Conservation (phyloP, 2,797 vertebrate genomes). For the Psittacula echo region DNA sequence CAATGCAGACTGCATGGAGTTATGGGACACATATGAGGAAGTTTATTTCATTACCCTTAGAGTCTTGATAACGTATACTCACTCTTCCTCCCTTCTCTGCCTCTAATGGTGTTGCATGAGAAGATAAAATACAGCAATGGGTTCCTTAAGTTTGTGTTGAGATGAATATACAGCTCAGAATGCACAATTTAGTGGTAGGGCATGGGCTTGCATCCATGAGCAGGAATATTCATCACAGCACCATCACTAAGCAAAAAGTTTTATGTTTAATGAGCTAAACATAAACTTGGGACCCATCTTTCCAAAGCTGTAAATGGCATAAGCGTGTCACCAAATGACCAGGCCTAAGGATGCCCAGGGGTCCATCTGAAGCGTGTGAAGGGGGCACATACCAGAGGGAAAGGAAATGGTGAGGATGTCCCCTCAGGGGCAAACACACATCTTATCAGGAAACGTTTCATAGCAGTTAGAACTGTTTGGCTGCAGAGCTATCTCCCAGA, state of each 20-base stretch:
- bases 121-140: neutral
- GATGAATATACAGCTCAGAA: neutral
- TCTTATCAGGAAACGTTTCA: neutral
- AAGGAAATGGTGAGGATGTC: slow-evolving; percentile 6
- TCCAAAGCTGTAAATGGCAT: neutral
- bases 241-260: neutral
- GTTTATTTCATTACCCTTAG: neutral
- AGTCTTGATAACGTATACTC: accelerated
- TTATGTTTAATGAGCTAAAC: neutral
- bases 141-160: neutral
- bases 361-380: neutral
- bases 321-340: neutral
- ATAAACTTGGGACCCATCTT: neutral
- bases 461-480: neutral
- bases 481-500: neutral
- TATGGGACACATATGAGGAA: neutral
- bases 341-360: neutral
- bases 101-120: neutral
- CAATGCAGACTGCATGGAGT: neutral
- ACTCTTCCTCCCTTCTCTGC: neutral
- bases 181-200: neutral
- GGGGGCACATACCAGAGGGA: accelerated
- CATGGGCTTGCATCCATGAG: accelerated
- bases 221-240: neutral
- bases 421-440: neutral